A percentile compares a stretch with the other conserved stretches of the same genome.
These are phyloP conservation scores for Pyrochroa serraticornis DNA, from an alignment of 2,888 invertebrate genomes.

Conservation along the genomic window DNA sequence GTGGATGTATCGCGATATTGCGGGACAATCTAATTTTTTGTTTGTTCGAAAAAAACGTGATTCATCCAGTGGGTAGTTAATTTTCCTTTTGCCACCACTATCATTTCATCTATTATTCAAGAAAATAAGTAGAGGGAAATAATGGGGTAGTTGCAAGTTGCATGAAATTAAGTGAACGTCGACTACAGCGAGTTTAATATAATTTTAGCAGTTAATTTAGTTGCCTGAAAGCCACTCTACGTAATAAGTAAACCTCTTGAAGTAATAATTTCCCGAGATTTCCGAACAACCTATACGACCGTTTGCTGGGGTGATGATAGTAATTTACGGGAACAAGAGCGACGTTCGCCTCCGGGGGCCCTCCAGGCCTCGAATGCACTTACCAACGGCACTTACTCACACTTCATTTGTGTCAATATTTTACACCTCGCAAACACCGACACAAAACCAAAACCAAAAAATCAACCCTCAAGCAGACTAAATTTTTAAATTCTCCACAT, in stretches of 20 bases:
- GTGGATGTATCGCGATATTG: slow-evolving; percentile 7
- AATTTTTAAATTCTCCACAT: not conserved
- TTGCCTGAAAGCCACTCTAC: slow-evolving; percentile 16
- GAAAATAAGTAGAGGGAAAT: no score
- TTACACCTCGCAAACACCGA: not conserved
- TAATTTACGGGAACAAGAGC: slow-evolving; percentile 16
- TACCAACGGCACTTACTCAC: slow-evolving; percentile 5
- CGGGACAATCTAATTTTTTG: not conserved
- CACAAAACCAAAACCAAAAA: no score
- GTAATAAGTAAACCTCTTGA: slow-evolving; percentile 19
- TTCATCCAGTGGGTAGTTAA: no score
- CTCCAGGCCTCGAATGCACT: slow-evolving; percentile 2
- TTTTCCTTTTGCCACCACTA: no score
- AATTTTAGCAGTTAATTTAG: slow-evolving; percentile 19
- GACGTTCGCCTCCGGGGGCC: slow-evolving; percentile 1
- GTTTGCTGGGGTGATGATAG: slow-evolving; percentile 8
- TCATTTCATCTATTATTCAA: no score
- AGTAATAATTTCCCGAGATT: slow-evolving; percentile 18
- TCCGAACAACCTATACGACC: slow-evolving; percentile 11
- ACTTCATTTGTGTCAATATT: slow-evolving; percentile 19
- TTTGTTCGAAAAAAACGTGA: no score
- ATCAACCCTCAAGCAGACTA: not conserved
- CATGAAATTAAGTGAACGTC: no score
- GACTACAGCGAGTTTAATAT: slow-evolving; percentile 7
- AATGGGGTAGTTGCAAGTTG: no score